Evolutionary conservation across 2,113 vertebrate species (phyloP).

Genomic region (Solea senegalensis): DNA sequence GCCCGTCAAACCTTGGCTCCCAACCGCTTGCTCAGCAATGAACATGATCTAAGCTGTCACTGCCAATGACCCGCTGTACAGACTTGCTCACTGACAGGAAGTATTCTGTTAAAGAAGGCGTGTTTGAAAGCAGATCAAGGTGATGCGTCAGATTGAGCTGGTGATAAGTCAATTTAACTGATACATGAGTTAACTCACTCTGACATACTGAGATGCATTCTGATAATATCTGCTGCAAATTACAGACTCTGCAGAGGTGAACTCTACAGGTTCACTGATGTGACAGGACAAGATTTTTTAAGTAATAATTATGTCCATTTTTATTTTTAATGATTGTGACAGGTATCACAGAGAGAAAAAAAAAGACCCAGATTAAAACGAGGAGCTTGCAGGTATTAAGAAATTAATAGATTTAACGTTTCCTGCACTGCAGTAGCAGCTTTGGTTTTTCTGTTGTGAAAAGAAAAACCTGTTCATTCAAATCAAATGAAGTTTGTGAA

Average conservation of each 20-base stretch:
- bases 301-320: neutral
- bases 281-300: slow-evolving; percentile 55
- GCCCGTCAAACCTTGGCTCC: slow-evolving; percentile 68
- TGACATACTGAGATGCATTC: slow-evolving; percentile 51
- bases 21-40: slow-evolving; percentile 61
- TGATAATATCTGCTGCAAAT: slow-evolving; percentile 69
- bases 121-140: slow-evolving; percentile 60
- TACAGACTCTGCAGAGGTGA: slow-evolving; percentile 60
- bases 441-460: too few relatives aligned
- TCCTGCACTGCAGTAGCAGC: too few relatives aligned
- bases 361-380: too few relatives aligned
- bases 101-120: slow-evolving; percentile 45
- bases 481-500: too few relatives aligned
- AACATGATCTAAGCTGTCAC: slow-evolving; percentile 60
- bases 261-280: slow-evolving; percentile 60
- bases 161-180: slow-evolving; percentile 66
- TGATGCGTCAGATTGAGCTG: slow-evolving; percentile 58
- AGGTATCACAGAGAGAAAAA: neutral
- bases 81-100: slow-evolving; percentile 55
- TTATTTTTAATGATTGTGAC: neutral
- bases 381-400: too few relatives aligned
- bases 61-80: slow-evolving; percentile 34
- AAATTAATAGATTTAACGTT: too few relatives aligned
- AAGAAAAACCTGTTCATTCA: too few relatives aligned
- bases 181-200: slow-evolving; percentile 51